These are phyloP conservation scores for Aspidiotus rigidus DNA, from an alignment of 2,888 invertebrate species.

Conservation along the genomic window DNA sequence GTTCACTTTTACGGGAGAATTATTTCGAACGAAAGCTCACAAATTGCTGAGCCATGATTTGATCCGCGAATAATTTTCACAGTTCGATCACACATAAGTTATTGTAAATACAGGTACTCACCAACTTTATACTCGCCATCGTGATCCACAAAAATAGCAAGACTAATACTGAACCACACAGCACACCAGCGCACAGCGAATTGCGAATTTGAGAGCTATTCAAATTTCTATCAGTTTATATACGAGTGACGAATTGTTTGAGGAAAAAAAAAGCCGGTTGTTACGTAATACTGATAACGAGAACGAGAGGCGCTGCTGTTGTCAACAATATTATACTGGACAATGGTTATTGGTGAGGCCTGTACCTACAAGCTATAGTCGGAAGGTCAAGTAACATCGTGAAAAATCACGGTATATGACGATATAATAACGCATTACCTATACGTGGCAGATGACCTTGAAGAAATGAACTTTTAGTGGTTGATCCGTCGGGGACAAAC, in stretches of 20 bases:
- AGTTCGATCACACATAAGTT: too few species aligned
- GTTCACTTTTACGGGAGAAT: too few species aligned
- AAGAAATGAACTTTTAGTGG: too few species aligned
- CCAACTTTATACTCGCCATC: conserved; percentile 8
- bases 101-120: neutral
- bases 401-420: conserved; percentile 7
- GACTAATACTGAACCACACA: too few species aligned
- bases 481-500: too few species aligned
- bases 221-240: conserved; percentile 7
- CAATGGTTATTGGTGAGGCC: neutral
- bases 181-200: too few species aligned
- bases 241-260: conserved; percentile 2
- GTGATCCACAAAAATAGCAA: neutral
- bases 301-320: conserved; percentile 12
- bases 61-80: neutral
- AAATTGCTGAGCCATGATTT: too few species aligned
- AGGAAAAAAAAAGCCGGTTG: conserved; percentile 12
- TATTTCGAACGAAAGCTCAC: too few species aligned
- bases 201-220: neutral
- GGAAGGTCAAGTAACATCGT: conserved; percentile 2
- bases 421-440: neutral
- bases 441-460: too few species aligned
- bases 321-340: neutral
- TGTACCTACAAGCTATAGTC: neutral
- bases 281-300: neutral